phyloP scores from a whole-genome alignment of 1,140 invertebrate genomes.

The Megalonaias nervosa region DNA sequence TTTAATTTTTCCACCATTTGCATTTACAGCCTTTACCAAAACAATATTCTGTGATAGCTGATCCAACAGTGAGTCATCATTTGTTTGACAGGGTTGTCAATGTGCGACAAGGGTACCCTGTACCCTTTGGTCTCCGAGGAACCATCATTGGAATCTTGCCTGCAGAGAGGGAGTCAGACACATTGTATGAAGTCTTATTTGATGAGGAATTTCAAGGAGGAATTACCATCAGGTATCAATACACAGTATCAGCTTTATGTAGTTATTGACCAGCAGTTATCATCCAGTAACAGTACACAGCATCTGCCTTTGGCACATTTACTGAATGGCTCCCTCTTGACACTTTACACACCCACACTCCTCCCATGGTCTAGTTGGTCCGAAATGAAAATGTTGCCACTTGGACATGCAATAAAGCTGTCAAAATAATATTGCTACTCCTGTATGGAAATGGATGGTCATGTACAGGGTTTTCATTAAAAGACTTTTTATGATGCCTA shows the following conservation, averaged over 20 bases:
- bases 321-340: background rate
- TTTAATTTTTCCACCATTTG: background rate
- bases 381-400: no score
- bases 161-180: constrained; percentile 72
- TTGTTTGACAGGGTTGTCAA: constrained; percentile 90
- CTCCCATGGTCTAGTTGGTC: background rate
- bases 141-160: constrained; percentile 81
- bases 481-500: no score
- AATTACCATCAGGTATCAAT: constrained; percentile 68
- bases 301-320: background rate
- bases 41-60: constrained; percentile 73
- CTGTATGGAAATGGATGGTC: no score
- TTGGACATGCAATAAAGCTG: no score
- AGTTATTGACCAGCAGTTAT: background rate
- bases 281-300: background rate
- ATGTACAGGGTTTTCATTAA: no score
- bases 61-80: constrained; percentile 77
- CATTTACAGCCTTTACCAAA: constrained; percentile 59
- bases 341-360: background rate
- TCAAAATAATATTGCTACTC: no score
- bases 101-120: constrained; percentile 80
- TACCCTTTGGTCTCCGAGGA: constrained; percentile 86
- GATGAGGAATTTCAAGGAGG: constrained; percentile 83
- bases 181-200: constrained; percentile 83
- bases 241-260: background rate